Conservation (phyloP, 2,888 invertebrate species). For the Xanthia icteritia region DNA sequence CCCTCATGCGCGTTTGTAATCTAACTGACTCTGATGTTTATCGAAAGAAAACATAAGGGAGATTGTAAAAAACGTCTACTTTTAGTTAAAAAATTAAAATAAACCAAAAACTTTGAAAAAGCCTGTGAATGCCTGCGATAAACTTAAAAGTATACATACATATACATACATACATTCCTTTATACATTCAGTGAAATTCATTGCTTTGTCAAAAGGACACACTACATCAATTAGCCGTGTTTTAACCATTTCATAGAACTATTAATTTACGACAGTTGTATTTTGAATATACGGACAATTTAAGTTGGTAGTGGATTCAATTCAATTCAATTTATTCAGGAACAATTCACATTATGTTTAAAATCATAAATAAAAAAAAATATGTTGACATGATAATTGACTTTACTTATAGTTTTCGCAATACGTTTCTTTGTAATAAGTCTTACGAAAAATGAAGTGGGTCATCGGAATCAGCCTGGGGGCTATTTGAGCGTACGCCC, state of each 20-base stretch:
- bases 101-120: background rate
- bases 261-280: background rate
- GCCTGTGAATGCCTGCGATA: background rate
- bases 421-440: slow-evolving; percentile 33
- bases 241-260: background rate
- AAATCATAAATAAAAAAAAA: no score
- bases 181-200: background rate
- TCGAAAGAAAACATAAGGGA: background rate
- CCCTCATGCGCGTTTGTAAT: slow-evolving; percentile 36
- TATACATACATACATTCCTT: no score
- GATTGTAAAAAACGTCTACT: background rate
- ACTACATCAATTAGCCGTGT: background rate
- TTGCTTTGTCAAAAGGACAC: background rate
- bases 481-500: slow-evolving; percentile 37
- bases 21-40: background rate
- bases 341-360: no score
- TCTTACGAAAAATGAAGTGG: slow-evolving; percentile 42
- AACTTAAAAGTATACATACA: no score
- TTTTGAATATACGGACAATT: background rate
- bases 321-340: no score
- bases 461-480: slow-evolving; percentile 32
- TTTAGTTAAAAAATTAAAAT: background rate
- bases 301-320: no score
- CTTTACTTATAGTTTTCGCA: background rate
- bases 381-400: background rate